Percentiles rank a stretch among this genome's conserved stretches.
Evolutionary conservation across 1,140 invertebrate species (phyloP).

Genomic region (Eumeta japonica): DNA sequence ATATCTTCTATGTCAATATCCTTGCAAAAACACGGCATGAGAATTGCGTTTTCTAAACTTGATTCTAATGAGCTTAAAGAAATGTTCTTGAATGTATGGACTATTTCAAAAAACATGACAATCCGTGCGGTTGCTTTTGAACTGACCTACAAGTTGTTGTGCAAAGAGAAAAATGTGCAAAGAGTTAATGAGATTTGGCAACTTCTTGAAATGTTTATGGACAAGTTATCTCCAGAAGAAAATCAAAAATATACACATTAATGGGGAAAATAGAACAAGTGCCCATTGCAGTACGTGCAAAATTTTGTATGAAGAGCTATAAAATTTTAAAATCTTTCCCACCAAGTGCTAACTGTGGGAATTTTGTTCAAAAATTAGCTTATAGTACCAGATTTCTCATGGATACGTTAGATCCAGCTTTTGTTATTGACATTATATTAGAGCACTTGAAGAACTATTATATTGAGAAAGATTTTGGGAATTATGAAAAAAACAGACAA

Average conservation of each 20-base stretch:
- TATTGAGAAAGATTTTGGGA: constrained; percentile 3
- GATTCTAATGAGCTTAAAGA: constrained; percentile 18
- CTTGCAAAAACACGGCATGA: constrained; percentile 28
- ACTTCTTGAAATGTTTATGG: constrained; percentile 21
- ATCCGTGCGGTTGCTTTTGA: constrained; percentile 25
- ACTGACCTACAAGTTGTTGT: constrained; percentile 18
- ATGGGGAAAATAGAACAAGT: constrained; percentile 18
- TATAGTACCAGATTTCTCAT: constrained; percentile 12
- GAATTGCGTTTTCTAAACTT: constrained; percentile 19
- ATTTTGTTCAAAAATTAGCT: constrained; percentile 10
- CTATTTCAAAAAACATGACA: constrained; percentile 19
- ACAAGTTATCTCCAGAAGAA: constrained; percentile 22
- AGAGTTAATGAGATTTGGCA: constrained; percentile 18
- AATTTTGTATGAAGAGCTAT: constrained; percentile 25
- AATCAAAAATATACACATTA: constrained; percentile 22
- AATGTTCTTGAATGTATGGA: constrained; percentile 21
- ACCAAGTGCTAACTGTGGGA: constrained; percentile 12
- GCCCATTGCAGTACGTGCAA: constrained; percentile 15
- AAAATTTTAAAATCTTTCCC: constrained; percentile 24
- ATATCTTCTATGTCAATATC: constrained; percentile 26
- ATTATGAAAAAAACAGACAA: neutral
- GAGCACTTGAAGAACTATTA: constrained; percentile 13
- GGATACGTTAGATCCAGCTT: constrained; percentile 17
- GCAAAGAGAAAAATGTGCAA: constrained; percentile 15
- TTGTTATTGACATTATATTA: constrained; percentile 16